These are phyloP conservation scores for Parapsyche elsis DNA, from an alignment of 1,140 invertebrate species.

Conservation along the genomic window DNA sequence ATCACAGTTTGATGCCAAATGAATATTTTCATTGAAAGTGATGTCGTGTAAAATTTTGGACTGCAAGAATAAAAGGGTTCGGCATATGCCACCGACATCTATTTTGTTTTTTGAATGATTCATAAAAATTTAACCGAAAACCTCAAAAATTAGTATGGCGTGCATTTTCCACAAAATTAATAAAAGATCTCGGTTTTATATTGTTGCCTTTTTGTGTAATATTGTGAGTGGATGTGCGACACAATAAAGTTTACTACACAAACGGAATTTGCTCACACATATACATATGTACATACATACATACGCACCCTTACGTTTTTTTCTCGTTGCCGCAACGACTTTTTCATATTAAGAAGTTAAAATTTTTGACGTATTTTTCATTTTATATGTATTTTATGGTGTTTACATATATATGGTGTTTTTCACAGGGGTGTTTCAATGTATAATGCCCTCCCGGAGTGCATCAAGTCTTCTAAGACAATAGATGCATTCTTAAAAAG, in stretches of 20 bases:
- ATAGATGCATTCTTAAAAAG: too few species aligned
- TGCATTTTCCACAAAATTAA: slow-evolving; percentile 20
- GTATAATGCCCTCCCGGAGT: too few species aligned
- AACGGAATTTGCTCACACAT: neutral
- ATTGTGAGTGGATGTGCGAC: slow-evolving; percentile 32
- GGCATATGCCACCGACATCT: neutral
- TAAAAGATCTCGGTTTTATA: slow-evolving; percentile 28
- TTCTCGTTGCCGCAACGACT: neutral
- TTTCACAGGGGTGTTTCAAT: too few species aligned
- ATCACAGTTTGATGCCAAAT: too few species aligned
- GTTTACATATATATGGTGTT: neutral
- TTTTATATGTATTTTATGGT: neutral
- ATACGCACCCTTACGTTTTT: slow-evolving; percentile 13
- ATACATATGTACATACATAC: neutral
- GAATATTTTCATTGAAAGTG: too few species aligned
- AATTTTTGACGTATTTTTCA: neutral
- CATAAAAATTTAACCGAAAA: slow-evolving; percentile 12
- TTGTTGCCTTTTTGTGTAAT: slow-evolving; percentile 29
- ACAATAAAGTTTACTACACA: slow-evolving; percentile 26
- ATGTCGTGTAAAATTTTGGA: too few species aligned
- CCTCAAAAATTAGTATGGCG: neutral
- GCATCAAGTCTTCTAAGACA: too few species aligned
- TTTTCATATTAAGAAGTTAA: neutral
- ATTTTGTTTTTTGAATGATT: neutral
- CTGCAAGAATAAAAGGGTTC: too few species aligned